phyloP scores from a whole-genome alignment of 2,888 invertebrate species.

The Schrankia costaestrigalis region DNA sequence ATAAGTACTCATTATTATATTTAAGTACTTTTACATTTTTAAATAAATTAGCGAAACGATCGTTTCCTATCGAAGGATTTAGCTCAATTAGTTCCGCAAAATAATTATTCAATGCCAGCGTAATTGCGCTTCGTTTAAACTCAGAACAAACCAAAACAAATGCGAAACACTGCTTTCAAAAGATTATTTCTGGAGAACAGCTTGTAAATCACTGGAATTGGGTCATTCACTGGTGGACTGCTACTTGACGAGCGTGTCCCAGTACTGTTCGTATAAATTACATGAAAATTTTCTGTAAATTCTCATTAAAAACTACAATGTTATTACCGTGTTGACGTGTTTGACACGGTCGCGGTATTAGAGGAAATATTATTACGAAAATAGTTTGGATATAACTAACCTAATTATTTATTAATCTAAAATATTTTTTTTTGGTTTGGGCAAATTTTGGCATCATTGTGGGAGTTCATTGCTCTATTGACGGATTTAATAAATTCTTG shows the following conservation, averaged over 20 bases:
- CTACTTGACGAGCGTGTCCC: slow-evolving; percentile 10
- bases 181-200: slow-evolving; percentile 42
- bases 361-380: slow-evolving; percentile 14
- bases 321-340: slow-evolving; percentile 26
- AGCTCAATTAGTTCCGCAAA: no score
- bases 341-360: slow-evolving; percentile 24
- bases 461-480: no score
- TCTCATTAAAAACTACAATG: slow-evolving; percentile 30
- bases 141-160: slow-evolving; percentile 28
- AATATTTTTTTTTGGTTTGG: no score
- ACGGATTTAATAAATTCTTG: no score
- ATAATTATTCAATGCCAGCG: slow-evolving; percentile 4
- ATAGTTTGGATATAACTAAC: slow-evolving; percentile 10
- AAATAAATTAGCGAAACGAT: no score
- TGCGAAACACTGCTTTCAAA: slow-evolving; percentile 37
- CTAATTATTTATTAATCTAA: no score
- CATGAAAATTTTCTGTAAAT: slow-evolving; percentile 11
- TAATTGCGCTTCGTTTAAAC: slow-evolving; percentile 13
- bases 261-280: slow-evolving; percentile 5
- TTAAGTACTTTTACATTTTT: no score
- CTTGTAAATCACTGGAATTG: slow-evolving; percentile 51
- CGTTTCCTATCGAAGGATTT: no score
- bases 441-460: no score
- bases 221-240: slow-evolving; percentile 34
- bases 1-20: no score